These are phyloP conservation scores for Enteromius paludinosus DNA, from an alignment of 2,797 vertebrate species.

Conservation along the genomic window DNA sequence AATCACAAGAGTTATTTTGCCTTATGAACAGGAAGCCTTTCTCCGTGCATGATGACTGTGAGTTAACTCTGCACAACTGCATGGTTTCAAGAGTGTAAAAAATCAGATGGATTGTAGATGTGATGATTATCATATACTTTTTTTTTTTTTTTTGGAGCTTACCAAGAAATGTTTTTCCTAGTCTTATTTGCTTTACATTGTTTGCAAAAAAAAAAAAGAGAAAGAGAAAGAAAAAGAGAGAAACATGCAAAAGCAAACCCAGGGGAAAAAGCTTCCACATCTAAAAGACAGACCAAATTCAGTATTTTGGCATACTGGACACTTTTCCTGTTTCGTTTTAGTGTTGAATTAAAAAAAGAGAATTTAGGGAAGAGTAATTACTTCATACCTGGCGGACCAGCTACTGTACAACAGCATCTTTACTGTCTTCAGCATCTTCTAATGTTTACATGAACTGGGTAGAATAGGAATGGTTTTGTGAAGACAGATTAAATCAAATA, in stretches of 20 bases:
- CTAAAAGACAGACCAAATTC: slow-evolving; percentile 19
- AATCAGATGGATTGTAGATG: neutral
- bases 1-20: slow-evolving; percentile 9
- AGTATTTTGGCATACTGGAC: neutral
- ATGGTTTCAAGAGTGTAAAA: neutral
- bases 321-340: neutral
- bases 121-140: neutral
- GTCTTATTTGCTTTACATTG: neutral
- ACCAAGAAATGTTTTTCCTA: neutral
- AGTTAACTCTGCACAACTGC: neutral
- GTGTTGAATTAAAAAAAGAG: neutral
- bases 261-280: neutral
- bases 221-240: no score
- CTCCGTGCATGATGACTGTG: neutral
- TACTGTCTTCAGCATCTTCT: neutral
- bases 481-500: neutral
- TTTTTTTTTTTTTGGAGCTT: neutral
- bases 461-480: neutral
- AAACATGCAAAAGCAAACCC: neutral
- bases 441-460: neutral
- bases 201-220: neutral
- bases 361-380: slow-evolving; percentile 30
- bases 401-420: slow-evolving; percentile 28
- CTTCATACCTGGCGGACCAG: neutral
- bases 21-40: slow-evolving; percentile 16